Evolutionary conservation across 2,113 vertebrate species (phyloP).

Genomic region (Anhinga anhinga): DNA sequence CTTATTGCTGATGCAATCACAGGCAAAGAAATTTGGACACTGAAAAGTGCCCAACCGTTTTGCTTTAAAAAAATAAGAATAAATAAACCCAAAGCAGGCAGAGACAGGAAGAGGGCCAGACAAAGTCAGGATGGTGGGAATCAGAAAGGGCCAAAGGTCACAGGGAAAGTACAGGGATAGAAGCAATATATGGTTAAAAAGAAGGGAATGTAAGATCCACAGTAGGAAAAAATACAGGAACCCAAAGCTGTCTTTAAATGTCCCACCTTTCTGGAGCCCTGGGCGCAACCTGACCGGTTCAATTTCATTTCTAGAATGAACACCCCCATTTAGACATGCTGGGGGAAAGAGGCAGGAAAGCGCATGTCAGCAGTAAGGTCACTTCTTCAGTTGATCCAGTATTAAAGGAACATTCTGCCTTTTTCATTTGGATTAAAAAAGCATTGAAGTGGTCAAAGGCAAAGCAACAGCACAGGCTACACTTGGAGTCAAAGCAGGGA

Average conservation of each 20-base stretch:
- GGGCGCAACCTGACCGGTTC: neutral
- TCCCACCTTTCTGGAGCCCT: slow-evolving; percentile 21
- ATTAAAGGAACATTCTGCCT: neutral
- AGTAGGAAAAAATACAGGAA: neutral
- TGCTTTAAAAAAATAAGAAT: neutral
- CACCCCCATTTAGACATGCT: neutral
- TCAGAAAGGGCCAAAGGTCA: neutral
- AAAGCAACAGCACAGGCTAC: neutral
- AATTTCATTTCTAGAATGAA: slow-evolving; percentile 8
- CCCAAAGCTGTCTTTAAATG: neutral
- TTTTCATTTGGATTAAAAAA: neutral
- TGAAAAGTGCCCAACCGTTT: neutral
- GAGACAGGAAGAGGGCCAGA: neutral
- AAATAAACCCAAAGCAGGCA: neutral
- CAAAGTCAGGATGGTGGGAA: neutral
- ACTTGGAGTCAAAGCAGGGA: neutral
- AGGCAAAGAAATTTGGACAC: neutral
- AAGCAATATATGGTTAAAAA: neutral
- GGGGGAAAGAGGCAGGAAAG: neutral
- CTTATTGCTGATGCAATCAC: neutral
- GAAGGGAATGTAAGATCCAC: neutral
- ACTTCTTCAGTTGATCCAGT: neutral
- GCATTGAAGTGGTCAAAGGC: neutral
- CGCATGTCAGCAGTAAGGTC: neutral
- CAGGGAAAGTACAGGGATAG: neutral